Evolutionary conservation across 2,113 vertebrate genomes (phyloP).

Genomic region (Microtus oregoni): DNA sequence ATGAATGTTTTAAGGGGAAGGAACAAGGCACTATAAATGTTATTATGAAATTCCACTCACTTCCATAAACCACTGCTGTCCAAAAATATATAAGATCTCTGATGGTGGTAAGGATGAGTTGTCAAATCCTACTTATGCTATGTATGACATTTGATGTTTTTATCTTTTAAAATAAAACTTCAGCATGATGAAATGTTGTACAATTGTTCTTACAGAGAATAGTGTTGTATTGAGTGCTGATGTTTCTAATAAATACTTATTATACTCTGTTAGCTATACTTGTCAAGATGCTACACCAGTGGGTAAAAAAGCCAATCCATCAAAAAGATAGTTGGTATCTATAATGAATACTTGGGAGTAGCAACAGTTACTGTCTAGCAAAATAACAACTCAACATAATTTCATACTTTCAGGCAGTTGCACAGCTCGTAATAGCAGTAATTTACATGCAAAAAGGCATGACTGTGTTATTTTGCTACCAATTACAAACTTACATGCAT

Average conservation of each 20-base stretch:
- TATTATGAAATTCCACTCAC: slow-evolving; percentile 50
- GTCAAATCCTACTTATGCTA: not conserved
- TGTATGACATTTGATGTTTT: not conserved
- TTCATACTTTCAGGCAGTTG: slow-evolving; percentile 78
- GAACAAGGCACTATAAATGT: not conserved
- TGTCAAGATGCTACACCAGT: slow-evolving; percentile 56
- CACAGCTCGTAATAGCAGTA: slow-evolving; percentile 65
- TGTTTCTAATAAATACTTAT: slow-evolving; percentile 73
- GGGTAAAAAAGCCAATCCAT: slow-evolving; percentile 63
- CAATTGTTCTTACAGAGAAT: not conserved
- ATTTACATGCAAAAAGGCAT: slow-evolving; percentile 63
- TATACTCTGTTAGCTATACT: slow-evolving; percentile 50
- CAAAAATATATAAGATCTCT: not conserved
- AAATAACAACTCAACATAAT: slow-evolving; percentile 73
- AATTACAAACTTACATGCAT: slow-evolving; percentile 37
- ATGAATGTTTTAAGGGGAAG: not conserved
- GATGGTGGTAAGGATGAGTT: not conserved
- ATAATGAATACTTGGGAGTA: slow-evolving; percentile 74
- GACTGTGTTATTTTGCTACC: slow-evolving; percentile 67
- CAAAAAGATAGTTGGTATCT: slow-evolving; percentile 65
- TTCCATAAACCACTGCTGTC: not conserved
- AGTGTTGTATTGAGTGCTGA: slow-evolving; percentile 5
- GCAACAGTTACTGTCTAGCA: slow-evolving; percentile 65
- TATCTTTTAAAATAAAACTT: not conserved
- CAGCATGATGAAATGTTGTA: not conserved